Evolutionary conservation across 64 coral and sea anemone species (phyloP), one percentile per base, ranked within the genome.

Genomic region (Montipora foliosa): DNA sequence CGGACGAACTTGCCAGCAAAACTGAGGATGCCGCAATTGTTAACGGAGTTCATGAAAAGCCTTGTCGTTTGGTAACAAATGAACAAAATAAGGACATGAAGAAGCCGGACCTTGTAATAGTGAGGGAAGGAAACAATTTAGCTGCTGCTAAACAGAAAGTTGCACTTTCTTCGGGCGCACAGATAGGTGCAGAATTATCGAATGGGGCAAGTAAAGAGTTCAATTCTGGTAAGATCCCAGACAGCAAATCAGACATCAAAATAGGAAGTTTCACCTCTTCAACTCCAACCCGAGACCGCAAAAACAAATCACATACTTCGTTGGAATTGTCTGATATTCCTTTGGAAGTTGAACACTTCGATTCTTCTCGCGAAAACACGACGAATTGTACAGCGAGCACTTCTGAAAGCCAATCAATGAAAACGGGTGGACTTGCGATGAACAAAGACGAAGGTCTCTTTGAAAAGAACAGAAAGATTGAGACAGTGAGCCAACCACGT

Each of bases 51-150:
- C 46, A 70, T 46, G 82, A 72, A 51, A 64, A 86, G 6, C 17
- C 46, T 6, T 9, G 62, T 19, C 14, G 0, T 4, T 14, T 64
- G 61, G 61, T 8, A 57, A 17, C 45, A 14, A 19, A 46, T 2
- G 62, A 20, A 86, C 45, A 24, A 45, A 60, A 1, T 83, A 2
- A 5, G 16, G 61, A 14, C 1, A 10, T 16, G 1, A 44, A n/a
- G 61, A 86, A 86, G 47, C 82, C 82, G 47, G 19, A 86, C 13
- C 82, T 86, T 49, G 64, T 70, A 12, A 72, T 44, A 11, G n/a
- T 50, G 8, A 72, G 49, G 47, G 66, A 72, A 51, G 82, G 45
- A 3, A 68, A 70, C 16, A 86, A 24, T 72, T 48, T 72, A 69
- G 7, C 19, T 4, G 17, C 82, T 16, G 45, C 66, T 45, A 70